These are phyloP conservation scores for Spatulosminthurus flaviceps DNA, from an alignment of 2,888 invertebrate genomes.

Conservation along the genomic window DNA sequence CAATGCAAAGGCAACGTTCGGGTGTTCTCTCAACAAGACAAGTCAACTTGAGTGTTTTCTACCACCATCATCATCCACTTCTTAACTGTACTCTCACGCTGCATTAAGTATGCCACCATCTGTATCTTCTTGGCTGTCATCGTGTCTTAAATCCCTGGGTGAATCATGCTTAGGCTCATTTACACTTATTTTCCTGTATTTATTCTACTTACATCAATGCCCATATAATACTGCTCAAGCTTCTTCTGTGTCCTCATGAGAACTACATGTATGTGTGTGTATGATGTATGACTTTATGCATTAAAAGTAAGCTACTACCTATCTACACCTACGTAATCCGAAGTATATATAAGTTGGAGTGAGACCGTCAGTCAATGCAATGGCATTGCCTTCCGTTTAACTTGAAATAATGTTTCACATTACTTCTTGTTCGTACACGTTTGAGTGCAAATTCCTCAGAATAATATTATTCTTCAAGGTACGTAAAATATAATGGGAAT, in stretches of 20 bases:
- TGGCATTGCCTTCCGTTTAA: too few relatives aligned
- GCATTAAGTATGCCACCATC: constrained; percentile 45
- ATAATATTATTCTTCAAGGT: too few relatives aligned
- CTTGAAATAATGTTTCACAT: too few relatives aligned
- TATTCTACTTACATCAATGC: constrained; percentile 22
- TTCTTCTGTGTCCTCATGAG: background rate
- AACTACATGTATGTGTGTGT: too few relatives aligned
- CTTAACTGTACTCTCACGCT: constrained; percentile 45
- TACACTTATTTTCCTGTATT: constrained; percentile 33
- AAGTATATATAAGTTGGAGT: too few relatives aligned
- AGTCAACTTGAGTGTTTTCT: background rate
- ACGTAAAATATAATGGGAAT: too few relatives aligned
- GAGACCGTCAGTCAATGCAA: too few relatives aligned
- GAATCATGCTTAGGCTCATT: constrained; percentile 34
- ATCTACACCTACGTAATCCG: too few relatives aligned
- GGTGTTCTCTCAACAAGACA: constrained; percentile 22
- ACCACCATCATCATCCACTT: constrained; percentile 6
- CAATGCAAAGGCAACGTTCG: constrained; percentile 12
- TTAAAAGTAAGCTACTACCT: too few relatives aligned
- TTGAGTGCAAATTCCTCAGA: too few relatives aligned
- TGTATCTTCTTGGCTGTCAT: constrained; percentile 39
- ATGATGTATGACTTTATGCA: too few relatives aligned
- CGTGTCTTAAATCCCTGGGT: constrained; percentile 14
- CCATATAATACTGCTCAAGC: background rate
- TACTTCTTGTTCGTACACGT: too few relatives aligned